Evolutionary conservation across 2,797 vertebrate species (phyloP).

Genomic region (Hirundo rustica): DNA sequence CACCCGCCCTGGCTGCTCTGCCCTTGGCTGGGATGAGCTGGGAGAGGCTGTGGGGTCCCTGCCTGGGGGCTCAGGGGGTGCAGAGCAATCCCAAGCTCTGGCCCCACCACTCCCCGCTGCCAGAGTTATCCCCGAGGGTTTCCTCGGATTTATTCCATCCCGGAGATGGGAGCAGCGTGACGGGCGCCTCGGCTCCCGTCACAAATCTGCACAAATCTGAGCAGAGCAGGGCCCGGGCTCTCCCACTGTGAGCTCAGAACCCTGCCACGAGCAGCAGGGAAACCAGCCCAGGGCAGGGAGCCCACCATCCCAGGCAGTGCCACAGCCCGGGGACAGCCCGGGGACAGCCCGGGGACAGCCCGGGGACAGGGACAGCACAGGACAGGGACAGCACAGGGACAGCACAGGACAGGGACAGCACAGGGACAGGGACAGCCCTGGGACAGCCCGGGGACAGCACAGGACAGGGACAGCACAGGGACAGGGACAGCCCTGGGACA

Average conservation of each 20-base stretch:
- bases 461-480: too few species aligned
- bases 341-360: not conserved
- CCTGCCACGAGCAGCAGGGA: not conserved
- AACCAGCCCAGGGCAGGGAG: not conserved
- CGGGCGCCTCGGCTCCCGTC: too few species aligned
- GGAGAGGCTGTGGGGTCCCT: rapidly evolving
- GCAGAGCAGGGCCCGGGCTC: not conserved
- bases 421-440: not conserved
- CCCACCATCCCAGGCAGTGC: rapidly evolving
- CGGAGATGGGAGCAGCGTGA: rapidly evolving
- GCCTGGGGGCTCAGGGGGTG: not conserved
- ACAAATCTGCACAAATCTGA: not conserved
- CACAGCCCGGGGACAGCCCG: not conserved
- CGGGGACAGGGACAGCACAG: too few species aligned
- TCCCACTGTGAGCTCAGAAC: not conserved
- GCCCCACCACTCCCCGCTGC: not conserved
- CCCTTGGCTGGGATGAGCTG: not conserved
- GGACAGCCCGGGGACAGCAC: not conserved
- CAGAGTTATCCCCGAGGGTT: rapidly evolving
- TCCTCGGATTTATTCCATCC: rapidly evolving
- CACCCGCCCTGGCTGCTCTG: not conserved
- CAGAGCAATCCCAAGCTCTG: rapidly evolving
- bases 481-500: too few species aligned
- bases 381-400: too few species aligned
- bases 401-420: too few species aligned